Base-by-base conservation (phyloP, 2,797 vertebrate species). In the Centropyge bicolor region DNA sequence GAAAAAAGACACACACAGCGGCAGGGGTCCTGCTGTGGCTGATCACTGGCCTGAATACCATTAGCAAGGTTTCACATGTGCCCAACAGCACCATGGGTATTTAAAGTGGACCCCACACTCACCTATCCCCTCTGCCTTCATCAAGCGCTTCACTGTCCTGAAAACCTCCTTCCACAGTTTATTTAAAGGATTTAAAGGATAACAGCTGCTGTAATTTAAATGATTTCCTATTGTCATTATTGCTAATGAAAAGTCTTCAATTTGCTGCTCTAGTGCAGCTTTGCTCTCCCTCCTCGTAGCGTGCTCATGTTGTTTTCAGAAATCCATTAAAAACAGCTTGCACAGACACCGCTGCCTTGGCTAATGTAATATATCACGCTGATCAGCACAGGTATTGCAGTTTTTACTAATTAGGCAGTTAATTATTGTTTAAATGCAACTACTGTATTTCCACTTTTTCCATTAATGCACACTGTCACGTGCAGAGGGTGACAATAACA, bases 1-100 rank as follows among this genome's bases (percentile, higher is more conserved):
- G 67, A 57, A 68, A 73, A 72, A 60, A 43, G 7, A 62, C 8
- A 80, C 69, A 75, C 73, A 76, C 68, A 80, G 74, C 43, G 19
- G 74, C 74, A 46, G 80, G 68, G 68, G 81, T 84, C 91, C 87
- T 65, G 84, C 74, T 70, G 81, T 38, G 87, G 70, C 80, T 88
- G 87, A 89, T 90, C 87, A 87, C 83, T 85, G 62, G 73, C 67
- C 74, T 89, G 89, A 94, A 92, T 90, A 77, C 67, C 84, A 92
- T 94, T 88, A 92, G 67, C 62, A 61, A 41, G 79, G 77, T 86
- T 90, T 88, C 86, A 88, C 86, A 76, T 87, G 88, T 85, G 89
- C 85, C 88, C 81, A 59, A 60, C 69, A 64, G 56, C 80, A 87
- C 87, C 88, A 80, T 56, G 74, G 80, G 71, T 82, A 78, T 84